Percentiles rank a stretch among this genome's conserved stretches.
phyloP scores from a whole-genome alignment of 2,888 invertebrate genomes.

The Spisula subtruncata region DNA sequence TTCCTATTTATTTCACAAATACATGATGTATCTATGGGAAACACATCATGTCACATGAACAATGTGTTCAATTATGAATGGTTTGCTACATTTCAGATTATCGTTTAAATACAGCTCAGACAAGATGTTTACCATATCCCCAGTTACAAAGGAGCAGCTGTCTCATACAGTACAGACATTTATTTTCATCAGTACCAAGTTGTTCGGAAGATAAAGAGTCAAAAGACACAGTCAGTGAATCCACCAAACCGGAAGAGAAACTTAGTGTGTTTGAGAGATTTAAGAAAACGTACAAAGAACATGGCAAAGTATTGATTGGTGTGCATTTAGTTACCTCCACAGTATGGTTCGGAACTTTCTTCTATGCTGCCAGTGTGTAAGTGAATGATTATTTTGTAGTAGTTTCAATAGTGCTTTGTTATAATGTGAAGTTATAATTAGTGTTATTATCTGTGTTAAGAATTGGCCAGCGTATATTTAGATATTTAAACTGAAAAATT shows the following conservation, averaged over 20 bases:
- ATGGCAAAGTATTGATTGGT: slow-evolving; percentile 98
- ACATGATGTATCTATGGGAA: too few species aligned
- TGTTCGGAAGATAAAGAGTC: not conserved
- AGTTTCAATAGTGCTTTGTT: not conserved
- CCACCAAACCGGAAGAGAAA: slow-evolving; percentile 83
- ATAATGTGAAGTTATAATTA: too few species aligned
- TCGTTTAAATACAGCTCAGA: not conserved
- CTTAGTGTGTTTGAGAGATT: slow-evolving; percentile 93
- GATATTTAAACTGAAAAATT: too few species aligned
- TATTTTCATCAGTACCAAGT: slow-evolving; percentile 7
- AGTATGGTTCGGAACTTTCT: slow-evolving; percentile 96
- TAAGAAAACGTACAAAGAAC: slow-evolving; percentile 97
- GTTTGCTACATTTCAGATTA: not conserved
- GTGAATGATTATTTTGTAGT: slow-evolving; percentile 25
- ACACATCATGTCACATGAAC: too few species aligned
- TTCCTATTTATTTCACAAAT: too few species aligned
- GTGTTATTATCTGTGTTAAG: too few species aligned
- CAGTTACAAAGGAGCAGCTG: not conserved
- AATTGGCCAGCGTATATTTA: too few species aligned
- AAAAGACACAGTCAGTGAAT: not conserved
- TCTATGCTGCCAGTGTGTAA: slow-evolving; percentile 95
- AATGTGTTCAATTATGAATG: too few species aligned
- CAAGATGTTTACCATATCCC: not conserved
- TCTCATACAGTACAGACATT: not conserved
- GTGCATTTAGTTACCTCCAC: slow-evolving; percentile 96